These are phyloP conservation scores for Hippocampus comes DNA, from an alignment of 2,113 vertebrate genomes.

Conservation along the genomic window DNA sequence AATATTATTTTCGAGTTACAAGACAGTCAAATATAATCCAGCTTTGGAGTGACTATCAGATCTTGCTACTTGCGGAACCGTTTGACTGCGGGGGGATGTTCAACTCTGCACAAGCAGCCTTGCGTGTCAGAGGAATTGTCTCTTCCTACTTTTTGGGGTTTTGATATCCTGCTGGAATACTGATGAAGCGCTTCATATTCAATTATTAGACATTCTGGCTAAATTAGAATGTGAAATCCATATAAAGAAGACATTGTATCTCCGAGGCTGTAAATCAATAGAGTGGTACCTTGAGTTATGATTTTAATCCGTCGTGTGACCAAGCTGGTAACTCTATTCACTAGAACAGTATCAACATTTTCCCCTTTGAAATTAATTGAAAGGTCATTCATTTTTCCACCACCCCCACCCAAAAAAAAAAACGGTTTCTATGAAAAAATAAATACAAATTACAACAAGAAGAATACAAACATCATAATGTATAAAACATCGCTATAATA, in stretches of 20 bases:
- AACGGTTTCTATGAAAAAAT: background rate
- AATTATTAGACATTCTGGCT: slow-evolving; percentile 40
- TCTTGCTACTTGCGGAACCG: slow-evolving; percentile 32
- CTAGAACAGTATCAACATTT: background rate
- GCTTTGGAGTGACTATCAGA: slow-evolving; percentile 38
- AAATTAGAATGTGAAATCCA: slow-evolving; percentile 18
- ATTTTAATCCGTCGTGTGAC: background rate
- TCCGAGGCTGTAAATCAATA: slow-evolving; percentile 9
- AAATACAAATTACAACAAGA: background rate
- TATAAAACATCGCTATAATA: no score
- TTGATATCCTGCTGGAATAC: slow-evolving; percentile 60
- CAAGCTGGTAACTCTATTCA: background rate
- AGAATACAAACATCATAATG: background rate
- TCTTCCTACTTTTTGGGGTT: slow-evolving; percentile 30
- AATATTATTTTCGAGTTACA: slow-evolving; percentile 38
- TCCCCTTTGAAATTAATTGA: background rate
- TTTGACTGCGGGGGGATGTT: slow-evolving; percentile 22
- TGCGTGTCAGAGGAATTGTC: slow-evolving; percentile 51
- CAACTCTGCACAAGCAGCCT: slow-evolving; percentile 18
- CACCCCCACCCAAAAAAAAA: background rate
- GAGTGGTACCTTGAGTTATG: background rate
- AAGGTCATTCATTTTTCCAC: background rate
- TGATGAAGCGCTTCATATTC: slow-evolving; percentile 54
- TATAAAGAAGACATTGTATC: slow-evolving; percentile 22
- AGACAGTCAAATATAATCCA: slow-evolving; percentile 49